Percentiles rank a stretch among this genome's conserved stretches.
Evolutionary conservation across 2,113 vertebrate species (phyloP).

Genomic region (Zosterops lateralis): DNA sequence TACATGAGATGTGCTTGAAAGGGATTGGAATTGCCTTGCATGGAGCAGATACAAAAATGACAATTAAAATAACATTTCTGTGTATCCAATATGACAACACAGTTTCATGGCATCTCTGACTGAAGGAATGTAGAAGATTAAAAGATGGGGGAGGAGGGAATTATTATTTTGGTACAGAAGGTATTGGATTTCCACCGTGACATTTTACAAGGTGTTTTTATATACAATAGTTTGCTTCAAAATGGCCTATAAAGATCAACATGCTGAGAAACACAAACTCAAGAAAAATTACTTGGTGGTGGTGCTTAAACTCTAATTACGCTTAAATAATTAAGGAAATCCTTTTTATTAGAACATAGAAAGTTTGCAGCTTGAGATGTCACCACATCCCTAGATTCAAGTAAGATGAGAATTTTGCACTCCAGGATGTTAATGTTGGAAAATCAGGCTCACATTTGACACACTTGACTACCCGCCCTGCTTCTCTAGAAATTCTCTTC

Average conservation of each 20-base stretch:
- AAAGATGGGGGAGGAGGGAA: not conserved
- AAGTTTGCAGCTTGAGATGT: not conserved
- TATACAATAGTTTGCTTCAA: not conserved
- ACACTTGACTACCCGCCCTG: not conserved
- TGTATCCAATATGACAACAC: not conserved
- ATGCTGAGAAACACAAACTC: not conserved
- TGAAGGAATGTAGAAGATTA: not conserved
- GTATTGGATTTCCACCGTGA: not conserved
- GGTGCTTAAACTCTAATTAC: not conserved
- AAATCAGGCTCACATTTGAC: not conserved
- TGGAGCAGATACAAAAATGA: not conserved
- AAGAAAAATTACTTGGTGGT: not conserved
- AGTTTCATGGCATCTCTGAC: not conserved
- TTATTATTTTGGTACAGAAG: not conserved
- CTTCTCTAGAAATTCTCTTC: not conserved
- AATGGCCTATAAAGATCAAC: not conserved
- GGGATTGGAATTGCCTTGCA: not conserved
- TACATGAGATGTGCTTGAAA: not conserved
- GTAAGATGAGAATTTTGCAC: not conserved
- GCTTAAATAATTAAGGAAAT: not conserved
- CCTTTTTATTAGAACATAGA: not conserved
- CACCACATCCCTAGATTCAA: not conserved
- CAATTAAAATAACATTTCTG: not conserved
- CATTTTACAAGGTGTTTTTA: not conserved
- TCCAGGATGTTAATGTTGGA: not conserved